Percentiles rank a stretch among this genome's conserved stretches.
Conservation (phyloP, 2,888 invertebrate genomes). For the Diarsia brunnea region DNA sequence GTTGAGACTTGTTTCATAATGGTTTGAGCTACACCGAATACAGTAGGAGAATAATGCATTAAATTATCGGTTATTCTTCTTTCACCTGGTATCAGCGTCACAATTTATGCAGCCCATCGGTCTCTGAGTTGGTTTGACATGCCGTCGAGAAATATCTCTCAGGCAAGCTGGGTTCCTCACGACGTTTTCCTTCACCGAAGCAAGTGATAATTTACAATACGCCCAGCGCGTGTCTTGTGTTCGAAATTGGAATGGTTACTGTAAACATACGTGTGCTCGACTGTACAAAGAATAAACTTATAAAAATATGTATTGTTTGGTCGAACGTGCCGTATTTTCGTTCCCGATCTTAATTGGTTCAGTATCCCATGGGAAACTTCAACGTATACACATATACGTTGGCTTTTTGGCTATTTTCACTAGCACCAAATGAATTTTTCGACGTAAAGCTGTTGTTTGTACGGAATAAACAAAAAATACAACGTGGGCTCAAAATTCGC, state of each 20-base stretch:
- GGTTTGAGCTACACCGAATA: not conserved
- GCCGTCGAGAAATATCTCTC: too few relatives aligned
- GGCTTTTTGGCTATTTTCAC: slow-evolving; percentile 16
- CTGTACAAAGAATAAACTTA: slow-evolving; percentile 62
- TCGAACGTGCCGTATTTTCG: slow-evolving; percentile 31
- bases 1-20: not conserved
- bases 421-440: slow-evolving; percentile 18
- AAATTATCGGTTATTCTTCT: too few relatives aligned
- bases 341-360: slow-evolving; percentile 48
- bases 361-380: slow-evolving; percentile 10
- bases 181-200: too few relatives aligned
- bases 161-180: too few relatives aligned
- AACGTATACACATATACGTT: slow-evolving; percentile 9
- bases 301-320: slow-evolving; percentile 48
- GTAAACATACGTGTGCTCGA: not conserved
- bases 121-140: too few relatives aligned
- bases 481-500: slow-evolving; percentile 18
- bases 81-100: too few relatives aligned
- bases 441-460: slow-evolving; percentile 8
- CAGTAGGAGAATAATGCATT: too few relatives aligned
- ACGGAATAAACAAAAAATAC: slow-evolving; percentile 20
- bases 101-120: too few relatives aligned
- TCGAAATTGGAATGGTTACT: too few relatives aligned
- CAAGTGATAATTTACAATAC: too few relatives aligned
- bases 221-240: too few relatives aligned